Percentiles rank a stretch among this genome's conserved stretches.
Conservation (phyloP, 2,888 invertebrate species). For the Gerosis bhagava region DNA sequence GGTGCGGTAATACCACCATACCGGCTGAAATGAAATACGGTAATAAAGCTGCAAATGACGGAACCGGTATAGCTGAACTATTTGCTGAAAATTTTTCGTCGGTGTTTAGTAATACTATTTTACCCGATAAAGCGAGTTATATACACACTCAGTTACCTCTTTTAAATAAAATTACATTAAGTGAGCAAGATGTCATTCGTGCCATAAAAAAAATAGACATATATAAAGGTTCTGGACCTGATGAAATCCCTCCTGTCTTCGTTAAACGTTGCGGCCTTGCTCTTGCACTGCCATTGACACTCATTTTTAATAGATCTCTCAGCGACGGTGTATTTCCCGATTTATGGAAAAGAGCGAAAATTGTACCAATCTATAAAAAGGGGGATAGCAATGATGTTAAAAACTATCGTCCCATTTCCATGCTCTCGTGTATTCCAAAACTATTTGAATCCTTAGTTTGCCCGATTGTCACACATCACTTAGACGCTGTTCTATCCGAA, state of each 20-base stretch:
- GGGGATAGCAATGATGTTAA: not conserved
- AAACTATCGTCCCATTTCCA: not conserved
- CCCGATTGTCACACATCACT: not conserved
- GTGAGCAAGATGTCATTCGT: not conserved
- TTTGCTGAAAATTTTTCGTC: constrained; percentile 1
- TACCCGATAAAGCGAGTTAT: too few relatives aligned
- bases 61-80: not conserved
- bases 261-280: not conserved
- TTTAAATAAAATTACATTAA: too few relatives aligned
- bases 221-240: constrained; percentile 1
- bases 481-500: not conserved
- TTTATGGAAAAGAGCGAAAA: not conserved
- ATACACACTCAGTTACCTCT: too few relatives aligned
- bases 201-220: not conserved
- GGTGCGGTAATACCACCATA: not conserved
- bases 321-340: not conserved
- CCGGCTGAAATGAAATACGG: not conserved
- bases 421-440: not conserved
- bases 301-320: not conserved
- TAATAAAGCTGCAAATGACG: not conserved
- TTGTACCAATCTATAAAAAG: not conserved
- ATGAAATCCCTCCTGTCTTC: not conserved
- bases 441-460: not conserved
- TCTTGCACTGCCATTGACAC: not conserved
- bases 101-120: not conserved